Evolutionary conservation across 92 coral and sea anemone genomes (phyloP).

Genomic region (Parazoanthus darwini): DNA sequence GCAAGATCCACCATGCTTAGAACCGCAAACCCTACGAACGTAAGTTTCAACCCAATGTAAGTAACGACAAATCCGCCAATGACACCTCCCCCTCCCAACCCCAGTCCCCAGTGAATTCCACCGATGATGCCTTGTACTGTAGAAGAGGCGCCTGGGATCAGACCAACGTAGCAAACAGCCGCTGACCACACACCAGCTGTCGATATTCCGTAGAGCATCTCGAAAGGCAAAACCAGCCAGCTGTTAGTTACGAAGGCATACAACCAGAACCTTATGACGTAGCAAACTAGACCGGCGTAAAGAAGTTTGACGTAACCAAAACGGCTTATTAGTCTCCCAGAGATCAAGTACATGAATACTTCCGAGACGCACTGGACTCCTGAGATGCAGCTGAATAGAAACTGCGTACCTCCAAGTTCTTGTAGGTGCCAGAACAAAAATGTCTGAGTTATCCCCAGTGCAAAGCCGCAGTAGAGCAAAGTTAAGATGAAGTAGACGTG

Average conservation of each 20-base stretch:
- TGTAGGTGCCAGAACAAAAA: conserved; percentile 91
- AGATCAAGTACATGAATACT: conserved; percentile 57
- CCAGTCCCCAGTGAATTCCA: conserved; percentile 91
- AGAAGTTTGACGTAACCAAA: conserved; percentile 78
- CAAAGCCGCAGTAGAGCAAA: conserved; percentile 76
- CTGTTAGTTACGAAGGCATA: conserved; percentile 83
- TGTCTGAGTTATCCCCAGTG: conserved; percentile 78
- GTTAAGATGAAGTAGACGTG: conserved; percentile 73
- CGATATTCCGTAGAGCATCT: conserved; percentile 85
- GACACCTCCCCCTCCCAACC: conserved; percentile 88
- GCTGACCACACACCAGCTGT: conserved; percentile 95
- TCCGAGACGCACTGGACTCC: conserved; percentile 88
- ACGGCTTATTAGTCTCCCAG: conserved; percentile 68
- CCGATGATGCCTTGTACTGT: conserved; percentile 93
- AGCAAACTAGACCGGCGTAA: conserved; percentile 72
- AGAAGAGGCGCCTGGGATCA: conserved; percentile 78
- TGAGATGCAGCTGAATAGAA: conserved; percentile 78
- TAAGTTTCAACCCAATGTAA: conserved; percentile 61
- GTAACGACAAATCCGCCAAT: conserved; percentile 85
- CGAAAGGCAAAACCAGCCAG: conserved; percentile 86
- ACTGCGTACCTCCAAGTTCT: conserved; percentile 96
- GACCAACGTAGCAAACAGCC: conserved; percentile 85
- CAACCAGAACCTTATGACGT: conserved; percentile 76
- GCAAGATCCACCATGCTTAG: conserved; percentile 61
- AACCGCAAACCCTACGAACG: conserved; percentile 79